Base-by-base conservation (phyloP, 2,113 vertebrate genomes). In the Mustela nigripes region DNA sequence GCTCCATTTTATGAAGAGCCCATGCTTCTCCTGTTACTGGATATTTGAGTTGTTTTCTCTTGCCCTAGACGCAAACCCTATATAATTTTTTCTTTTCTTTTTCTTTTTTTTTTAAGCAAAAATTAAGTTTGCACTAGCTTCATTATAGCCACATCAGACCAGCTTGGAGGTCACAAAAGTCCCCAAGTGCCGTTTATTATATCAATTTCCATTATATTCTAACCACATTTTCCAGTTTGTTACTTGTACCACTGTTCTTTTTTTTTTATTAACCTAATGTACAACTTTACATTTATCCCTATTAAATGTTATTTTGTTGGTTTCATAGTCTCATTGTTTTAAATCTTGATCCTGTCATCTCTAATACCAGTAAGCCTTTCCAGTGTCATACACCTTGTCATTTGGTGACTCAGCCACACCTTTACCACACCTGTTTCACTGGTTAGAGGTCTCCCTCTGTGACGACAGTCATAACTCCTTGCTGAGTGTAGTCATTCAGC, bases 281-380 rank as follows among this genome's bases (percentile, higher is more conserved):
- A 90, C 84, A 83, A 63, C 50, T 86, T 91, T 48, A 83, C 79
- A 69, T 76, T 22, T 36, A 42, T 95, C 65, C 56, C 80, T 87
- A 82, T 92, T 96, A 90, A 86, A 87, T 94, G 60, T 78, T 69
- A 81, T 39, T 60, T 56, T 89, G 5, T 85, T 92, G 65, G 36
- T 79, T 90, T 76, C 80, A 33, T 16, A 78, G 56, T 91, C 71
- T 92, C 65, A 89, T 89, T 83, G 58, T 71, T 95, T 91, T 93
- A 69, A 78, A 83, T 88, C 76, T 86, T 63, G 82, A 39, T 88
- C 78, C 71, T 81, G 5, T 81, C 83, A 85, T 76, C 71, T 92
- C 1, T 82, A 48, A 36, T 81, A 45, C 58, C 33, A 89, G 33
- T 39, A 56, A 84, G 79, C 11, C 80, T 97, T 90, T 24, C 81